phyloP scores from a whole-genome alignment of 2,888 invertebrate species.

The Cerastoderma edule region DNA sequence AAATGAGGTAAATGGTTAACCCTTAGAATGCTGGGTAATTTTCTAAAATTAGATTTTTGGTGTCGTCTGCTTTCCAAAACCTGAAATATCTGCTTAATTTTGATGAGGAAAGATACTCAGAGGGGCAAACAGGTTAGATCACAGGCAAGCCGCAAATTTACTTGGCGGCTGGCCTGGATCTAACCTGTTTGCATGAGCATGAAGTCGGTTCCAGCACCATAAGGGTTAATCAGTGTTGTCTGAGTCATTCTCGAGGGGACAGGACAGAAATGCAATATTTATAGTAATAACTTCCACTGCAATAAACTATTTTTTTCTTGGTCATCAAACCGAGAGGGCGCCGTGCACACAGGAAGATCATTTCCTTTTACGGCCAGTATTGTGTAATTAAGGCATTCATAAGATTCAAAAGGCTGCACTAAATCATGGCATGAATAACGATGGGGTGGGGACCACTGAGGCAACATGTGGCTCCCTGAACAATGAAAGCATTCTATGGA shows the following conservation, averaged over 20 bases:
- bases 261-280: slow-evolving; percentile 11
- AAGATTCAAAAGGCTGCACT: slow-evolving; percentile 21
- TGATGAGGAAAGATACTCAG: too few relatives aligned
- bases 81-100: too few relatives aligned
- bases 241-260: slow-evolving; percentile 12
- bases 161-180: too few relatives aligned
- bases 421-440: slow-evolving; percentile 15
- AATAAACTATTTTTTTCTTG: slow-evolving; percentile 21
- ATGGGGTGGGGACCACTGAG: slow-evolving; percentile 9
- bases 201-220: too few relatives aligned
- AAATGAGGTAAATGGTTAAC: too few relatives aligned
- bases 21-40: too few relatives aligned
- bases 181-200: too few relatives aligned
- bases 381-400: slow-evolving; percentile 28
- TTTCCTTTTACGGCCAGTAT: slow-evolving; percentile 14
- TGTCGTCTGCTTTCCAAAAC: too few relatives aligned
- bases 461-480: slow-evolving; percentile 18
- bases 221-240: background rate
- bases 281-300: slow-evolving; percentile 10
- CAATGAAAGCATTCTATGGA: slow-evolving; percentile 17
- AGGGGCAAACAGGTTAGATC: too few relatives aligned
- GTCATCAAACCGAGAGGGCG: slow-evolving; percentile 10
- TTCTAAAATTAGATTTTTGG: too few relatives aligned
- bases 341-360: slow-evolving; percentile 11
- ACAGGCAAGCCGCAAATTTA: too few relatives aligned